Evolutionary conservation across 2,888 invertebrate genomes (phyloP).

Genomic region (Pristionchus exspectatus): DNA sequence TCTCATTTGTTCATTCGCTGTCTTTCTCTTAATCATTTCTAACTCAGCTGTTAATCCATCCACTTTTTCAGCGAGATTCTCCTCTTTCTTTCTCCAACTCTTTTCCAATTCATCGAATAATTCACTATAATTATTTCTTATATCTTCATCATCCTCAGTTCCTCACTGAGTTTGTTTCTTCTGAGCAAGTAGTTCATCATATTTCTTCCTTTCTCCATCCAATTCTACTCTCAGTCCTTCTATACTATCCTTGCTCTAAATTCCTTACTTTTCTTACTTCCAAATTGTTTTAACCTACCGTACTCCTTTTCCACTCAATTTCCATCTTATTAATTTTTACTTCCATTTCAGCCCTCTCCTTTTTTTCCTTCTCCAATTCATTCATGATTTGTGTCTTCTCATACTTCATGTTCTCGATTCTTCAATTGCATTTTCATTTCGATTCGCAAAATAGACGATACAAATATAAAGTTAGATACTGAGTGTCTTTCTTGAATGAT

Average conservation of each 20-base stretch:
- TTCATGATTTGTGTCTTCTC: not conserved
- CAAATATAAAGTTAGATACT: not conserved
- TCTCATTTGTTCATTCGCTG: slow-evolving; percentile 52
- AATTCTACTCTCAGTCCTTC: slow-evolving; percentile 20
- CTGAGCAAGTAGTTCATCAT: slow-evolving; percentile 29
- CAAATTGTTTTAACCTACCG: not conserved
- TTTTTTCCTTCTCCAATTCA: slow-evolving; percentile 37
- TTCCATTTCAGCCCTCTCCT: not conserved
- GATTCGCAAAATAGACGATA: not conserved
- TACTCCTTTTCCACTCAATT: not conserved
- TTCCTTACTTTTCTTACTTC: not conserved
- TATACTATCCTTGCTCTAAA: not conserved
- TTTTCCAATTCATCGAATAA: slow-evolving; percentile 56
- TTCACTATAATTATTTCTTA: not conserved
- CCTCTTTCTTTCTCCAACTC: slow-evolving; percentile 54
- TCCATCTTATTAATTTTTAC: not conserved
- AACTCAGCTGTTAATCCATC: slow-evolving; percentile 51
- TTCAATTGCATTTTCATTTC: not conserved
- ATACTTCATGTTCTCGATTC: slow-evolving; percentile 4
- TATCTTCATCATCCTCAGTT: not conserved
- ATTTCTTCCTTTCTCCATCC: slow-evolving; percentile 19
- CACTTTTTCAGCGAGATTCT: slow-evolving; percentile 50
- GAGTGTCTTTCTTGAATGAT: slow-evolving; percentile 21
- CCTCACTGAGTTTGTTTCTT: not conserved
- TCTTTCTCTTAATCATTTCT: slow-evolving; percentile 29